phyloP scores from a whole-genome alignment of 2,888 invertebrate genomes.

The Chaetoderma sp. region DNA sequence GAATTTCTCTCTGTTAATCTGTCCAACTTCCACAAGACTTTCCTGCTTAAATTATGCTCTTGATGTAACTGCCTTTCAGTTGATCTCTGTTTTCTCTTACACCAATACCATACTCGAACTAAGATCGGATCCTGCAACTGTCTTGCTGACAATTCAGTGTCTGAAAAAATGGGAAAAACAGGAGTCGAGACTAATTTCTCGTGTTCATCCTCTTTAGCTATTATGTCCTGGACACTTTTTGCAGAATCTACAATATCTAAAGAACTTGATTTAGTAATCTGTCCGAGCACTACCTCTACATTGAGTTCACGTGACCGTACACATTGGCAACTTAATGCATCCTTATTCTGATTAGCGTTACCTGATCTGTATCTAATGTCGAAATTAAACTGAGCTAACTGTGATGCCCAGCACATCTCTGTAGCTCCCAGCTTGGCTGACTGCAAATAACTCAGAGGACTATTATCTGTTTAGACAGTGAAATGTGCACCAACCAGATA shows the following conservation, averaged over 20 bases:
- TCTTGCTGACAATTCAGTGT: too few species aligned
- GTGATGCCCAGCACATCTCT: slow-evolving; percentile 37
- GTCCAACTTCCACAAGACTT: too few species aligned
- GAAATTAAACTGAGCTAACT: slow-evolving; percentile 36
- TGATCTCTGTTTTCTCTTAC: too few species aligned
- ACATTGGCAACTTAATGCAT: slow-evolving; percentile 28
- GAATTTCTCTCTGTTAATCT: too few species aligned
- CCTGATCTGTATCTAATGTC: slow-evolving; percentile 33
- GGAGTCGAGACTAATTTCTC: too few species aligned
- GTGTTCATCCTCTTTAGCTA: too few species aligned
- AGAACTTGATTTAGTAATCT: not conserved
- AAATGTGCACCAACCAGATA: slow-evolving; percentile 27
- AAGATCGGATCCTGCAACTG: too few species aligned
- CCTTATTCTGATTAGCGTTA: slow-evolving; percentile 31
- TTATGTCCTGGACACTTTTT: too few species aligned
- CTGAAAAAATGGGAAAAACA: too few species aligned
- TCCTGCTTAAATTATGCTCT: too few species aligned
- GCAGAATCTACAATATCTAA: not conserved
- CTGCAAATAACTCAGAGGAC: slow-evolving; percentile 28
- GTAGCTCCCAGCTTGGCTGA: slow-evolving; percentile 36
- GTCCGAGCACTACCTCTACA: not conserved
- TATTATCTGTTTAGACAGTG: slow-evolving; percentile 30
- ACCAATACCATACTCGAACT: too few species aligned
- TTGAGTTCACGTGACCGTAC: not conserved
- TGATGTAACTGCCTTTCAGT: too few species aligned